These are phyloP conservation scores for Microtus richardsoni DNA, from an alignment of 2,113 vertebrate genomes.

Conservation along the genomic window DNA sequence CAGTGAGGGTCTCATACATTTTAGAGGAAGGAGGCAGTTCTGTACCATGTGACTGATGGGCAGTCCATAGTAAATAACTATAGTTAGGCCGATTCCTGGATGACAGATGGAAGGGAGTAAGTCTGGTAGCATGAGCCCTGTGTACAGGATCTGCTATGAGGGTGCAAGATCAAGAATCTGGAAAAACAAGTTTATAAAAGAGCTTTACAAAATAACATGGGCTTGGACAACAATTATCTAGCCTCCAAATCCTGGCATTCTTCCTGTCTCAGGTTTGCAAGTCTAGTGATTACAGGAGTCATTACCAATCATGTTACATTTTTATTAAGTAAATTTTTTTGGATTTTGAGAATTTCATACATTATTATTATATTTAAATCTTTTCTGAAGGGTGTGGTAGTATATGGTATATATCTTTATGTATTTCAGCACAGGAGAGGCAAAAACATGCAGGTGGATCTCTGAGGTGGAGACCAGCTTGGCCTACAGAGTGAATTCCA, in stretches of 20 bases:
- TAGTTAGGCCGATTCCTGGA: not conserved
- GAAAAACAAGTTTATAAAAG: not conserved
- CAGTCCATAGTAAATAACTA: not conserved
- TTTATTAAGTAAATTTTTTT: not conserved
- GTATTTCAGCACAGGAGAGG: not conserved
- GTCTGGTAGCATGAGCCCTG: not conserved
- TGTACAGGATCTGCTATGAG: not conserved
- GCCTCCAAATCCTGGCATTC: not conserved
- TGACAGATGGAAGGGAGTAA: not conserved
- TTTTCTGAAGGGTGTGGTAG: not conserved
- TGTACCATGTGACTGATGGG: not conserved
- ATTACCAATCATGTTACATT: too few species aligned
- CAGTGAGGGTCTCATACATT: not conserved
- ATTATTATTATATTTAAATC: not conserved
- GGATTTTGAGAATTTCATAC: not conserved
- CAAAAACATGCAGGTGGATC: not conserved
- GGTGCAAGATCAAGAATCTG: not conserved
- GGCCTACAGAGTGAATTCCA: not conserved
- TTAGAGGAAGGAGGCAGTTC: not conserved
- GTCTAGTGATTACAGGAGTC: not conserved
- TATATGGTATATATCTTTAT: not conserved
- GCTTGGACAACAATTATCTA: not conserved
- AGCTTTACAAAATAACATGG: not conserved
- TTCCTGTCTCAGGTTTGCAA: not conserved
- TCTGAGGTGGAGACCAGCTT: not conserved